A percentile compares a stretch with the other conserved stretches of the same genome.
Conservation (phyloP, 2,113 vertebrate species). For the Mystacornis crossleyi region DNA sequence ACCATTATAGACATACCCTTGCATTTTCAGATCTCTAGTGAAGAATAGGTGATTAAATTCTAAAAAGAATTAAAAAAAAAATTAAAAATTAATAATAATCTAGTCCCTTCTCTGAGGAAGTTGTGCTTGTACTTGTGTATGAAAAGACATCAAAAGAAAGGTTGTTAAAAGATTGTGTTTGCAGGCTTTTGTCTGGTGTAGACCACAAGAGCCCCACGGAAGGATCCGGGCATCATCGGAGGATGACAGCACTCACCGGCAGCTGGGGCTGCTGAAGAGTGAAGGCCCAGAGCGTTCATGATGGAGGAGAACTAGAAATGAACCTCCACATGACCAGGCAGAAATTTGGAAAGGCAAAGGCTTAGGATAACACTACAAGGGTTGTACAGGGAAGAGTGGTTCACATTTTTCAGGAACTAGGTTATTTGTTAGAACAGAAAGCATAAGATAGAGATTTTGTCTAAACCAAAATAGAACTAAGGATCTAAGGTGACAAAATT, state of each 20-base stretch:
- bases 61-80: not conserved
- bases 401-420: not conserved
- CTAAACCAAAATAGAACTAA: not conserved
- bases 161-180: not conserved
- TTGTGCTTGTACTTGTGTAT: not conserved
- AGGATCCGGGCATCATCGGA: not conserved
- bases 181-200: not conserved
- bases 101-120: not conserved
- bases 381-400: not conserved
- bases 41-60: not conserved
- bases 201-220: not conserved
- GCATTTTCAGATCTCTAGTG: not conserved
- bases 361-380: not conserved
- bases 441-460: not conserved
- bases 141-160: not conserved
- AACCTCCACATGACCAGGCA: not conserved
- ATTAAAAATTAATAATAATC: not conserved
- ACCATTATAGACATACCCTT: rapidly evolving
- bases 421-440: not conserved
- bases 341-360: not conserved
- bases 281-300: not conserved
- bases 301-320: not conserved
- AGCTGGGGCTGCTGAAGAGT: not conserved
- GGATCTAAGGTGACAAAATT: not conserved
- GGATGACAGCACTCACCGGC: not conserved